Evolutionary conservation across 1,140 invertebrate species (phyloP).

Genomic region (Ips nitidus): DNA sequence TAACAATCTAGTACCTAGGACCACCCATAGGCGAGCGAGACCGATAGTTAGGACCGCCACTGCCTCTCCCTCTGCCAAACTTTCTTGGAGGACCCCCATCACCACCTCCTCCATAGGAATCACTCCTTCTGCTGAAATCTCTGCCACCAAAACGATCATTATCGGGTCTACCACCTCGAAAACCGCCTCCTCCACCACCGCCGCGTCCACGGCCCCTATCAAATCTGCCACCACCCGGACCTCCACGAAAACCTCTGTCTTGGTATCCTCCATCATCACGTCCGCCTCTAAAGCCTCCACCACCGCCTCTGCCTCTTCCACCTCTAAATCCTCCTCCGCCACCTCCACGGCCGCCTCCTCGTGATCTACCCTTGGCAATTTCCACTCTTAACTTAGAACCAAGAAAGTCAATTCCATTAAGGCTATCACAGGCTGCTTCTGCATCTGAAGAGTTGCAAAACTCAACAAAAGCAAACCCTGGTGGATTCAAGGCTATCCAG

Average conservation of each 20-base stretch:
- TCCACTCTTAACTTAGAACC: constrained; percentile 81
- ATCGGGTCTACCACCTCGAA: constrained; percentile 38
- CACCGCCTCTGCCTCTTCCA: constrained; percentile 30
- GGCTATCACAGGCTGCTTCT: constrained; percentile 85
- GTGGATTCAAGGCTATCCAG: constrained; percentile 93
- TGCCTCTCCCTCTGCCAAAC: constrained; percentile 43
- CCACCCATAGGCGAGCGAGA: constrained; percentile 47
- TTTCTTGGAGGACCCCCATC: constrained; percentile 41
- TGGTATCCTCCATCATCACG: constrained; percentile 31
- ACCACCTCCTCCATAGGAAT: constrained; percentile 28
- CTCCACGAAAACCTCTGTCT: constrained; percentile 40
- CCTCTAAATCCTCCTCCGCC: constrained; percentile 37
- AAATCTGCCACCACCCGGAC: constrained; percentile 34
- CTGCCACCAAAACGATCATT: constrained; percentile 38
- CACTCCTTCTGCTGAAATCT: constrained; percentile 41
- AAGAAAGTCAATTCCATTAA: constrained; percentile 85
- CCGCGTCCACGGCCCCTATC: constrained; percentile 39
- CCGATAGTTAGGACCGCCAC: constrained; percentile 44
- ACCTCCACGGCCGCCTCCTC: constrained; percentile 38
- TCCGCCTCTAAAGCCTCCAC: constrained; percentile 32
- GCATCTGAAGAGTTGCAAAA: constrained; percentile 95
- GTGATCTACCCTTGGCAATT: constrained; percentile 68
- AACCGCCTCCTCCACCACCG: constrained; percentile 40
- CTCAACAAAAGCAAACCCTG: constrained; percentile 98
- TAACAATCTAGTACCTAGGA: constrained; percentile 42